Percentiles rank a stretch among this genome's conserved stretches.
These are phyloP conservation scores for Brassicogethes aeneus DNA, from an alignment of 2,888 invertebrate genomes.

Conservation along the genomic window DNA sequence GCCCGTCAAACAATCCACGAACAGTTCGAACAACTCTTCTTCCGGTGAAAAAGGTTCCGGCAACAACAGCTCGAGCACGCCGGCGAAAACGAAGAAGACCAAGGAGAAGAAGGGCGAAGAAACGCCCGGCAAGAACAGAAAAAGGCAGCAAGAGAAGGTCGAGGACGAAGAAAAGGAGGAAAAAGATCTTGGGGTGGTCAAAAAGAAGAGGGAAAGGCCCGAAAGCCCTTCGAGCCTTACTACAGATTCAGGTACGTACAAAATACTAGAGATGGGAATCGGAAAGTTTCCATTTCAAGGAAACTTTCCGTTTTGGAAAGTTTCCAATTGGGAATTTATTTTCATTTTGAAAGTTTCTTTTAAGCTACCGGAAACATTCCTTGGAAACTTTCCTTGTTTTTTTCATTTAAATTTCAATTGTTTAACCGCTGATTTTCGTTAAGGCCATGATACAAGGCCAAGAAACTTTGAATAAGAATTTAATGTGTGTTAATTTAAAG, in stretches of 20 bases:
- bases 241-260: conserved; percentile 76
- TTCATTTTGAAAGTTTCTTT: too few relatives aligned
- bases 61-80: conserved; percentile 18
- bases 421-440: too few relatives aligned
- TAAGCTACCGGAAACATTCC: too few relatives aligned
- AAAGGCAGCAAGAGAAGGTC: conserved; percentile 42
- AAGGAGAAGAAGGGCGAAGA: conserved; percentile 34
- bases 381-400: too few relatives aligned
- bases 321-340: too few relatives aligned
- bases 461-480: too few relatives aligned
- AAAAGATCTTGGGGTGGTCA: conserved; percentile 40
- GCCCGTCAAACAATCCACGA: conserved; percentile 41
- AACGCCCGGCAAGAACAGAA: conserved; percentile 47
- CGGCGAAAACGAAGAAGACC: conserved; percentile 9
- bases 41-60: conserved; percentile 5
- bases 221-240: conserved; percentile 75
- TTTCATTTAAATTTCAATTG: too few relatives aligned
- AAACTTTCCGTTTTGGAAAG: too few relatives aligned
- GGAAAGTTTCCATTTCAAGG: too few relatives aligned
- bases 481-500: too few relatives aligned
- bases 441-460: too few relatives aligned
- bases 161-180: conserved; percentile 40
- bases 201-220: conserved; percentile 44
- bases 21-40: conserved; percentile 9
- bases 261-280: too few relatives aligned